Evolutionary conservation across 2,888 invertebrate species (phyloP).

Genomic region (Drosophila melanosoma): DNA sequence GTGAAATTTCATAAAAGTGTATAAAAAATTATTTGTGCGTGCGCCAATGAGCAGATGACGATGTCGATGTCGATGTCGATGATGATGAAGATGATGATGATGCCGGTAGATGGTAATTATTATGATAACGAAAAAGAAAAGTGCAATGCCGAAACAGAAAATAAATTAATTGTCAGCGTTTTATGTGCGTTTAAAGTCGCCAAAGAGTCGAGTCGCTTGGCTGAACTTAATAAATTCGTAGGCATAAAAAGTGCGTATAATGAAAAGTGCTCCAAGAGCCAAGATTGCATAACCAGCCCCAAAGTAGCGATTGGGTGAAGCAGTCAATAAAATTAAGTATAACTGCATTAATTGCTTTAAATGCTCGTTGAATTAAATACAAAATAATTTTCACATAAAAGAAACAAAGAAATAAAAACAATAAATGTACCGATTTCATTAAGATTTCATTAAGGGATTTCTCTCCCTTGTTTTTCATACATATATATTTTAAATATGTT

Average conservation of each 20-base stretch:
- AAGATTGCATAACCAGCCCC: slow-evolving; percentile 20
- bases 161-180: slow-evolving; percentile 54
- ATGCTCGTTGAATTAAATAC: neutral
- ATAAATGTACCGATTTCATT: neutral
- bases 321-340: slow-evolving; percentile 29
- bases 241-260: slow-evolving; percentile 21
- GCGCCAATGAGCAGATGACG: slow-evolving; percentile 51
- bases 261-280: slow-evolving; percentile 16
- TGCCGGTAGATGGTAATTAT: neutral
- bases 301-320: slow-evolving; percentile 20
- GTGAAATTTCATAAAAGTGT: slow-evolving; percentile 73
- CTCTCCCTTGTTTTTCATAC: neutral
- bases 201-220: slow-evolving; percentile 10
- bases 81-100: slow-evolving; percentile 10
- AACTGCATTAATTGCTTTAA: slow-evolving; percentile 24
- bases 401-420: neutral
- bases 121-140: slow-evolving; percentile 17
- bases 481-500: neutral
- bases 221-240: slow-evolving; percentile 24
- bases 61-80: neutral
- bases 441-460: neutral
- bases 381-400: neutral
- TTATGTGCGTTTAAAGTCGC: slow-evolving; percentile 42
- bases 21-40: slow-evolving; percentile 66
- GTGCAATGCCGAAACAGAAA: slow-evolving; percentile 8